phyloP scores from a whole-genome alignment of 1,140 invertebrate species.

The Calliphora vicina region DNA sequence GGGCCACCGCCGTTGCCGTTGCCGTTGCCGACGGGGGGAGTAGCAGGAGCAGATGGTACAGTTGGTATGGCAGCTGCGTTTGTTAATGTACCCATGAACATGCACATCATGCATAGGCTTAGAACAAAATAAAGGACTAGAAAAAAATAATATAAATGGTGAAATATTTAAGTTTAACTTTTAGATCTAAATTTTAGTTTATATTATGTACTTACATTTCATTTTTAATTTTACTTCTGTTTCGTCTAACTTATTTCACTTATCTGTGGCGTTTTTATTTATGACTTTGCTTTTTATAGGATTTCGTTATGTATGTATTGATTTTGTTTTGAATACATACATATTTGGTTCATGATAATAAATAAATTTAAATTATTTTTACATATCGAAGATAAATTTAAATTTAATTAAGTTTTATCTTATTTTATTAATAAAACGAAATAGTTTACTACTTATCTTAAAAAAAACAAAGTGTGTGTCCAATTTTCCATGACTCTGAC shows the following conservation, averaged over 20 bases:
- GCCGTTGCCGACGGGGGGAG: not conserved
- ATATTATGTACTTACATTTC: not conserved
- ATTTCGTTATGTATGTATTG: no score
- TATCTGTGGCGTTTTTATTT: no score
- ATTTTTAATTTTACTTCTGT: not conserved
- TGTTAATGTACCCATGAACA: not conserved
- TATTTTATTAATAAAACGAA: no score
- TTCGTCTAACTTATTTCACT: not conserved
- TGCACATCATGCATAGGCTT: not conserved
- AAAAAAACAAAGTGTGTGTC: no score
- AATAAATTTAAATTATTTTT: no score
- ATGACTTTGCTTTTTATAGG: no score
- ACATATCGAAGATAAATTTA: no score
- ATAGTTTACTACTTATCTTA: no score
- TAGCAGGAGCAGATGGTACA: not conserved
- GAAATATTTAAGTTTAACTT: not conserved
- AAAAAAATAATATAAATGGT: not conserved
- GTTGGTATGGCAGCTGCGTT: not conserved
- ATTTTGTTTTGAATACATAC: no score
- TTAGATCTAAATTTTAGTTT: not conserved
- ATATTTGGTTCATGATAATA: no score
- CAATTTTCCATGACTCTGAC: no score
- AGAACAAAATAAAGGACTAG: not conserved
- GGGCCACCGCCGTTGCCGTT: not conserved
- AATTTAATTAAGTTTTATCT: no score